Evolutionary conservation across 2,113 vertebrate genomes (phyloP), one percentile per base, ranked within the genome.

Genomic region (Heterotilapia buettikoferi): DNA sequence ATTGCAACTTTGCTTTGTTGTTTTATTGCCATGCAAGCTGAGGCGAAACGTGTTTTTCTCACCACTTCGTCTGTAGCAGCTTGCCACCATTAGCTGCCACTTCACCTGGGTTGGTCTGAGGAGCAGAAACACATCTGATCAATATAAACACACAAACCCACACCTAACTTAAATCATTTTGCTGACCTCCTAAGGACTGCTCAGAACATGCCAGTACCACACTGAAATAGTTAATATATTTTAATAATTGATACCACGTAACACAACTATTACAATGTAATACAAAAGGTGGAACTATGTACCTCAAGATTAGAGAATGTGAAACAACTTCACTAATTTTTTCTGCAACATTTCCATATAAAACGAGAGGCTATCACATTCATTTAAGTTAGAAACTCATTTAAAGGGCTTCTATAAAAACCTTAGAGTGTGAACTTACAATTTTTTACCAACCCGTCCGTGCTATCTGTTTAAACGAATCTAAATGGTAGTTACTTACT

Each of bases 61-160:
- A 99, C 98, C 98, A 2, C 98, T 99, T 97, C 97, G 97, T 90
- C 98, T 97, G 92, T 98, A 99, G 93, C 98, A 99, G 95, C 98
- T 98, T 26, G 98, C 98, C 86, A 99, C 97, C 97, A 99, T 99
- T 78, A 99, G 93, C 89, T 98, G 97, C 98, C 98, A 99, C 89
- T 98, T 98, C 91, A 98, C 98, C 87, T 98, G 96, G 0, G 96
- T 97, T 0, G 98, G 98, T 82, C 98, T 99, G 91, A 66, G 31
- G 84, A 85, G 14, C 47, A 86, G 53, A 94, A 90, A 82, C 12
- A 80, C 5, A 43, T 38, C 13, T 3, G 14, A n/a, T 88, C 38
- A 88, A 9, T 18, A 43, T 4, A 3, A 82, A 85, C 12, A 82
- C 8, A 78, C 3, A 40, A 66, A 7, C 11, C 31, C 9, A 11